phyloP scores from a whole-genome alignment of 2,888 invertebrate genomes.

The Noctua fimbriata region DNA sequence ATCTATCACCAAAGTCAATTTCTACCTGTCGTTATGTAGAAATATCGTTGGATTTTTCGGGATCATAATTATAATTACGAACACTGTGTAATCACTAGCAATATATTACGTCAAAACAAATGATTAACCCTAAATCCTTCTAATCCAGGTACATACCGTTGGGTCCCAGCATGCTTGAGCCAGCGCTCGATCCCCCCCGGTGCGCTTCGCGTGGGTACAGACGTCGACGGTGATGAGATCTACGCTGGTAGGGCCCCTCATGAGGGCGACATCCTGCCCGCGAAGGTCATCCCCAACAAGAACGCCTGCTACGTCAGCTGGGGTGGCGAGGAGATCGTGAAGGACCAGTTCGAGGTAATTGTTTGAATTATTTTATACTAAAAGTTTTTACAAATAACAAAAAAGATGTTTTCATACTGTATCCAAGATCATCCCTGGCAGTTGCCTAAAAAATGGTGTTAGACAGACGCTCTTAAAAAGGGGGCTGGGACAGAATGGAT shows the following conservation, averaged over 20 bases:
- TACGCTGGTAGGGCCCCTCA: conserved; percentile 93
- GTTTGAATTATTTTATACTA: neutral
- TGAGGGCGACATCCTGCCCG: conserved; percentile 92
- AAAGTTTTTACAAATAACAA: conserved; percentile 4
- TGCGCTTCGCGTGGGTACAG: conserved; percentile 91
- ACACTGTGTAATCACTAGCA: neutral
- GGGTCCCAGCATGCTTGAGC: conserved; percentile 88
- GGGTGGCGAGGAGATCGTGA: conserved; percentile 91
- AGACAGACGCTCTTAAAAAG: too few relatives aligned
- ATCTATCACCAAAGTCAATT: neutral
- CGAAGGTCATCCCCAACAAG: conserved; percentile 92
- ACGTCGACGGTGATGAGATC: conserved; percentile 93
- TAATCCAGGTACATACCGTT: conserved; percentile 86
- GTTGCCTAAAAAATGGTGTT: neutral
- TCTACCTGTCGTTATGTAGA: neutral
- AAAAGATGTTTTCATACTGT: neutral
- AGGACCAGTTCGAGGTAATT: conserved; percentile 91
- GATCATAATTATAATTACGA: neutral
- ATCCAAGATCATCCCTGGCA: neutral
- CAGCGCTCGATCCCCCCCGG: conserved; percentile 88
- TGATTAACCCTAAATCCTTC: neutral
- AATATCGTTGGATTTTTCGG: conserved; percentile 7
- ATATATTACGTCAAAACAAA: neutral
- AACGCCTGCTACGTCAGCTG: conserved; percentile 92
- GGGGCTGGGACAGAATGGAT: neutral